Percentiles rank a stretch among this genome's conserved stretches.
Conservation (phyloP, 2,797 vertebrate genomes). For the Lacerta viridis region DNA sequence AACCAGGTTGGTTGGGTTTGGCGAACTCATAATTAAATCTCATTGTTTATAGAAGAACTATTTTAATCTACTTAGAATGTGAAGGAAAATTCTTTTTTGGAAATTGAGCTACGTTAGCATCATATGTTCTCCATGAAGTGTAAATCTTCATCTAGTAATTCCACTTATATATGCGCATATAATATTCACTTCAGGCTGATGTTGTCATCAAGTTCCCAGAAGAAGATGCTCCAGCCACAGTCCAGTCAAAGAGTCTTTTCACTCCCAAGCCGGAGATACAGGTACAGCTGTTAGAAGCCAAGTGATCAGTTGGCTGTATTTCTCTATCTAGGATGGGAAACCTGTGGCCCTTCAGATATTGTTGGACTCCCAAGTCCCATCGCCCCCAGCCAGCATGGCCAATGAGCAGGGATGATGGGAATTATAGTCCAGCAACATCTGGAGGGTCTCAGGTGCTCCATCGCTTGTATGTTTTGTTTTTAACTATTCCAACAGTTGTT, state of each 20-base stretch:
- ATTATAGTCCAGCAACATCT: background rate
- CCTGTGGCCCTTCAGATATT: background rate
- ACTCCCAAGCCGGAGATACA: constrained; percentile 96
- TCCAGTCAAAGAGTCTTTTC: constrained; percentile 94
- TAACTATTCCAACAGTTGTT: background rate
- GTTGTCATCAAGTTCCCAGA: constrained; percentile 95
- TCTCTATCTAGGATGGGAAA: background rate
- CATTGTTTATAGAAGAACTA: background rate
- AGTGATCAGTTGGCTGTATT: constrained; percentile 1
- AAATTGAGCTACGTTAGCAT: too few relatives aligned
- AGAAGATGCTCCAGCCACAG: constrained; percentile 90
- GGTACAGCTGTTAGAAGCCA: constrained; percentile 77
- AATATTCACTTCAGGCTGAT: constrained; percentile 87
- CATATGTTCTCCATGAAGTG: background rate
- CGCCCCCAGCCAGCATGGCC: background rate
- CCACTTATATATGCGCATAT: background rate
- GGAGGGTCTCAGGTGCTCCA: background rate
- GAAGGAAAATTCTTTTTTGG: background rate
- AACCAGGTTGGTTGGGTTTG: background rate
- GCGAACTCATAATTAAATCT: background rate
- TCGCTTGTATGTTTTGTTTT: background rate
- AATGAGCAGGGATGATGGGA: background rate
- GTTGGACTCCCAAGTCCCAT: background rate
- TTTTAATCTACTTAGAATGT: background rate
- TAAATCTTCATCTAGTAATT: background rate